Percentiles rank a stretch among this genome's conserved stretches.
Conservation (phyloP, 2,888 invertebrate genomes). For the Exephanes ischioxanthus region DNA sequence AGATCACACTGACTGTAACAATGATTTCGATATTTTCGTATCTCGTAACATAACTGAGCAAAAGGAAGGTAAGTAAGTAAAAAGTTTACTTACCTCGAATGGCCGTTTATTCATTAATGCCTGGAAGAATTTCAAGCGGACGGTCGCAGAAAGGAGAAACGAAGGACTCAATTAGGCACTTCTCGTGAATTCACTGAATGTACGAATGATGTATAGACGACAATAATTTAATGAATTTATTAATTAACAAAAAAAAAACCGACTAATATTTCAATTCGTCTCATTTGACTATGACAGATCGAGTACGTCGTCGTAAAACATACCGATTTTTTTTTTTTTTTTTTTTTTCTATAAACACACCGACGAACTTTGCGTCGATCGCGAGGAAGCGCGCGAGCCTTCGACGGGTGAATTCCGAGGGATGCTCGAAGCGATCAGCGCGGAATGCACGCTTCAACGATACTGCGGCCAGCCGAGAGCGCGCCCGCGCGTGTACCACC, state of each 20-base stretch:
- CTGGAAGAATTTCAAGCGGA: neutral
- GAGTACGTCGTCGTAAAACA: neutral
- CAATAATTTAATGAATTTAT: neutral
- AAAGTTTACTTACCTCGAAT: slow-evolving; percentile 18
- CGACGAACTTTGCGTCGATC: neutral
- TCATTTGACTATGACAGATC: neutral
- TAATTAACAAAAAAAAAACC: neutral
- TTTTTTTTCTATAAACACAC: neutral
- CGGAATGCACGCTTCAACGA: slow-evolving; percentile 58
- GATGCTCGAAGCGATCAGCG: slow-evolving; percentile 59
- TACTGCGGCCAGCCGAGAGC: slow-evolving; percentile 51
- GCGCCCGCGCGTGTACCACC: slow-evolving; percentile 52
- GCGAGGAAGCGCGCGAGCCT: slow-evolving; percentile 17
- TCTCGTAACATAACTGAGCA: neutral
- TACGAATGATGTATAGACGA: neutral
- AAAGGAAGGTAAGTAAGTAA: neutral
- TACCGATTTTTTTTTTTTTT: neutral
- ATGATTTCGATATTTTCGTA: neutral
- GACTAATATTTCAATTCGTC: neutral
- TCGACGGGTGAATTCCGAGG: slow-evolving; percentile 34
- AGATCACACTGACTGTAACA: neutral
- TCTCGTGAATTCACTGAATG: neutral
- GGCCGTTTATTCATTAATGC: slow-evolving; percentile 3
- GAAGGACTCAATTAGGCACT: neutral
- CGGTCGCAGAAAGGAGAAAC: neutral